Evolutionary conservation across 1,140 invertebrate species (phyloP).

Genomic region (Cydia amplana): DNA sequence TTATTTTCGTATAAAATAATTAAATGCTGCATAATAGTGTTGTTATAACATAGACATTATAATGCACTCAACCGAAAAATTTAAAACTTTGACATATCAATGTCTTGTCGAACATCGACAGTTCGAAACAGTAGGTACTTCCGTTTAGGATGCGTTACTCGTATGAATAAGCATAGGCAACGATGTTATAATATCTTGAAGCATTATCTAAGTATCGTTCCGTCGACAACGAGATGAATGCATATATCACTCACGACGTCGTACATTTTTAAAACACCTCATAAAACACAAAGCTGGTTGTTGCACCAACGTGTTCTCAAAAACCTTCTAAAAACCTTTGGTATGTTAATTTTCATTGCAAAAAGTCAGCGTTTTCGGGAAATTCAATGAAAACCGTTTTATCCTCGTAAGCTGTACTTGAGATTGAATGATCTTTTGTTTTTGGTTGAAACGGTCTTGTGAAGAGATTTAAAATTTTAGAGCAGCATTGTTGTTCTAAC

Average conservation of each 20-base stretch:
- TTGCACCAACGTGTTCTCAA: constrained; percentile 14
- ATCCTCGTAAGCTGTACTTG: constrained; percentile 11
- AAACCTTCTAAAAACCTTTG: neutral
- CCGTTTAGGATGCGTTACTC: neutral
- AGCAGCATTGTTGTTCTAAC: constrained; percentile 12
- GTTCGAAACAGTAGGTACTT: too few relatives aligned
- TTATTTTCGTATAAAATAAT: too few relatives aligned
- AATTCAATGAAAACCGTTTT: constrained; percentile 28
- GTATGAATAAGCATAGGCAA: neutral
- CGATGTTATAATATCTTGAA: neutral
- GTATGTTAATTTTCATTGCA: constrained; percentile 6
- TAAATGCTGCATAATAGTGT: too few relatives aligned
- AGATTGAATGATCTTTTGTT: constrained; percentile 30
- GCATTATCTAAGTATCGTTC: neutral
- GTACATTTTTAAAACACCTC: constrained; percentile 1
- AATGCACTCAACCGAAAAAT: too few relatives aligned
- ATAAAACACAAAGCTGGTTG: constrained; percentile 1
- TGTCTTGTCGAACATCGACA: too few relatives aligned
- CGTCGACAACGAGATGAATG: neutral
- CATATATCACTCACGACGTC: neutral
- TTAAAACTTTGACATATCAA: too few relatives aligned
- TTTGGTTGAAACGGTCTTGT: constrained; percentile 24
- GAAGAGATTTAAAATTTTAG: neutral
- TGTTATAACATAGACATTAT: too few relatives aligned
- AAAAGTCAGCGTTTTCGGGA: constrained; percentile 27